Percentiles rank a stretch among this genome's conserved stretches.
Evolutionary conservation across 2,113 vertebrate species (phyloP).

Genomic region (Mellivora capensis): DNA sequence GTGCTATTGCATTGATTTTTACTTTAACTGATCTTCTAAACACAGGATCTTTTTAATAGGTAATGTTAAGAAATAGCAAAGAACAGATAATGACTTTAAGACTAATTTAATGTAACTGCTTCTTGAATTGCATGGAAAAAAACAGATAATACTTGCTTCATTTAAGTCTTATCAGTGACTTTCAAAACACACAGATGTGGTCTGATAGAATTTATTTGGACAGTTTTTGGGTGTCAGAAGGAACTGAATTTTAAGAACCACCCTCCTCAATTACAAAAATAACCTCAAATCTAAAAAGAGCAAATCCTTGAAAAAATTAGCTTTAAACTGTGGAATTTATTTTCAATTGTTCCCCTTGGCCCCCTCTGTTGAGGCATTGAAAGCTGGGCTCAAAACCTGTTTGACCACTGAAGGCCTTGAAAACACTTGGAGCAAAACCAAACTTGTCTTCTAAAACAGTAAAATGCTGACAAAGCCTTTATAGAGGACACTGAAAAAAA

Average conservation of each 20-base stretch:
- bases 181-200: conserved; percentile 2
- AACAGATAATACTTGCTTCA: neutral
- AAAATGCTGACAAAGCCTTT: conserved; percentile 51
- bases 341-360: neutral
- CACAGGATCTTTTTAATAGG: neutral
- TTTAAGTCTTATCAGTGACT: neutral
- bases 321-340: neutral
- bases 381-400: conserved; percentile 43
- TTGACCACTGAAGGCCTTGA: conserved; percentile 42
- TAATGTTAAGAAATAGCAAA: conserved; percentile 9
- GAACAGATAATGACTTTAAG: conserved; percentile 8
- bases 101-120: neutral
- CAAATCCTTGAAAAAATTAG: neutral
- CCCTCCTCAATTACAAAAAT: neutral
- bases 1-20: neutral
- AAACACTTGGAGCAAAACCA: conserved; percentile 51
- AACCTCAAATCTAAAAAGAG: conserved; percentile 31
- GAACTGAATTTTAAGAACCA: conserved; percentile 27
- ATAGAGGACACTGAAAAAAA: neutral
- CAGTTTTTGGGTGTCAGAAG: neutral
- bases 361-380: neutral
- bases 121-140: neutral
- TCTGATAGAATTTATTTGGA: neutral
- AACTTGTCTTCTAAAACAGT: conserved; percentile 49
- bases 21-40: neutral